Conservation (phyloP, 2,113 vertebrate species). For the Accipiter virgatus region DNA sequence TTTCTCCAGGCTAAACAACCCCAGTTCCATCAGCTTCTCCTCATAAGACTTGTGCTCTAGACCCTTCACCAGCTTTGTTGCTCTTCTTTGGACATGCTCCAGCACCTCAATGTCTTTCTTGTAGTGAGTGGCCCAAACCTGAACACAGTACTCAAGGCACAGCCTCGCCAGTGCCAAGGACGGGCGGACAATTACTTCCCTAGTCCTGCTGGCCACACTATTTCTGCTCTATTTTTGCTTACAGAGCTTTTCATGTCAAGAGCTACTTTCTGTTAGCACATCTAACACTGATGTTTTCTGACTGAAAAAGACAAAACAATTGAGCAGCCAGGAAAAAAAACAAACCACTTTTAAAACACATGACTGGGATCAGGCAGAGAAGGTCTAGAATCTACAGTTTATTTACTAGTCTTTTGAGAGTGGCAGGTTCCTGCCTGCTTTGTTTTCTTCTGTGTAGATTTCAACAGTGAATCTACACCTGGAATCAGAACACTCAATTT, state of each 20-base stretch:
- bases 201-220: too few relatives aligned
- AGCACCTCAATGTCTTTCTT: too few relatives aligned
- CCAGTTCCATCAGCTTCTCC: too few relatives aligned
- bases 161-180: too few relatives aligned
- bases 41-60: too few relatives aligned
- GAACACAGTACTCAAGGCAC: too few relatives aligned
- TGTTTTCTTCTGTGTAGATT: not conserved
- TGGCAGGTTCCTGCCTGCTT: not conserved
- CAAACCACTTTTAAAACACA: not conserved
- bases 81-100: too few relatives aligned
- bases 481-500: not conserved
- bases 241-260: not conserved
- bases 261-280: not conserved
- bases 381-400: not conserved
- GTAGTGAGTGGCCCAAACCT: too few relatives aligned
- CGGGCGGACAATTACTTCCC: too few relatives aligned
- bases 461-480: not conserved
- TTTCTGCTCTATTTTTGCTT: not conserved
- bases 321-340: not conserved
- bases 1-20: too few relatives aligned
- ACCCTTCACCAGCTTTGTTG: too few relatives aligned
- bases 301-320: not conserved
- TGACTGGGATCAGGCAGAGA: not conserved
- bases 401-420: not conserved
- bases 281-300: not conserved